Conservation (phyloP, 2,888 invertebrate genomes). For the Sepiola atlantica region DNA sequence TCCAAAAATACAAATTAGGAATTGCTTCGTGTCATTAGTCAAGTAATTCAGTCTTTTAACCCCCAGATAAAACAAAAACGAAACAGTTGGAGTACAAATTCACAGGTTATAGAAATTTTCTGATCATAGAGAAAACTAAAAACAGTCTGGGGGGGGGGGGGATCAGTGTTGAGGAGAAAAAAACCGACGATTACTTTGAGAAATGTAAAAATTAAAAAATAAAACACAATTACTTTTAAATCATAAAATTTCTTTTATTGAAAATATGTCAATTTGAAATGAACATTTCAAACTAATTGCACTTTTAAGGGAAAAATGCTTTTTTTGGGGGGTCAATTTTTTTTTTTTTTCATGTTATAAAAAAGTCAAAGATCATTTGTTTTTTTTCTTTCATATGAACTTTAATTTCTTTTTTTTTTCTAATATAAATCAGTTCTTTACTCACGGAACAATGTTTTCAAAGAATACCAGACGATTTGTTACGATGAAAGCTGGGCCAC, state of each 20-base stretch:
- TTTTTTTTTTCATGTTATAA: background rate
- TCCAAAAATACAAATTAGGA: too few species aligned
- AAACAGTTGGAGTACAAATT: too few species aligned
- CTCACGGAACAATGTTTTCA: background rate
- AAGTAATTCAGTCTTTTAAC: too few species aligned
- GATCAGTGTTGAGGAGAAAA: too few species aligned
- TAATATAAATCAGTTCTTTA: background rate
- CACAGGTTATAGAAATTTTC: too few species aligned
- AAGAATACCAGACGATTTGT: background rate
- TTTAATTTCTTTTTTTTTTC: background rate
- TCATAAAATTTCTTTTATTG: background rate
- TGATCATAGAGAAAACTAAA: too few species aligned
- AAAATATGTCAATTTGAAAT: background rate
- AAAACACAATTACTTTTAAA: too few species aligned
- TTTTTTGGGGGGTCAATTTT: background rate
- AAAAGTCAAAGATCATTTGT: background rate
- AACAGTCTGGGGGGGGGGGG: too few species aligned
- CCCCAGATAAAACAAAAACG: too few species aligned
- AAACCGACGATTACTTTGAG: too few species aligned
- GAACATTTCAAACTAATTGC: background rate
- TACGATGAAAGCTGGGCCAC: background rate
- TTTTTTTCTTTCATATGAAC: background rate
- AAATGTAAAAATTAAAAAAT: background rate
- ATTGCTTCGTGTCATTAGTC: too few species aligned
- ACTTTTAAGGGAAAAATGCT: background rate